A percentile compares a stretch with the other conserved stretches of the same genome.
Evolutionary conservation across 2,113 vertebrate species (phyloP).

Genomic region (Gracilinanus agilis): DNA sequence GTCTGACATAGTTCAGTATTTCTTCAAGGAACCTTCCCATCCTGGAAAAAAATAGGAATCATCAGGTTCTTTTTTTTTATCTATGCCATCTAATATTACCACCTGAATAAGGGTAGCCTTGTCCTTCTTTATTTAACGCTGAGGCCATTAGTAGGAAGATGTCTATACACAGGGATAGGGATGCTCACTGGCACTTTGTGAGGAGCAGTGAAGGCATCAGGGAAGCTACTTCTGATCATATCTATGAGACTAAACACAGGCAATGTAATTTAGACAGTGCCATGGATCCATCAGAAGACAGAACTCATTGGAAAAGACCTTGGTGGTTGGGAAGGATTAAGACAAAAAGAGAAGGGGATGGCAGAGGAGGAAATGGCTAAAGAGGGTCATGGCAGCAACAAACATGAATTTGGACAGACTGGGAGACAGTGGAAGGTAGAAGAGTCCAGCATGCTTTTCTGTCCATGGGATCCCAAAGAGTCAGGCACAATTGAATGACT

Average conservation of each 20-base stretch:
- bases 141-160: neutral
- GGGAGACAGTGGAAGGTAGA: neutral
- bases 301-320: neutral
- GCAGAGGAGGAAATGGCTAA: neutral
- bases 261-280: neutral
- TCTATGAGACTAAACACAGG: neutral
- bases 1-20: neutral
- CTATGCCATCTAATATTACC: neutral
- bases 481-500: neutral
- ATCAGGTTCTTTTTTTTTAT: neutral
- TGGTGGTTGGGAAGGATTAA: neutral
- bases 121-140: neutral
- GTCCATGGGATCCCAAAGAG: neutral
- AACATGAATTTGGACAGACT: neutral
- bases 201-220: neutral
- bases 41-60: neutral
- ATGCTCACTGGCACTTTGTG: neutral
- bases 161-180: neutral
- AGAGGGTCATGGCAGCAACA: neutral
- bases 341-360: neutral
- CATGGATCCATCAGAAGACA: neutral
- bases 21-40: neutral
- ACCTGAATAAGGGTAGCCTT: neutral
- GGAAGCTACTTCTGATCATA: neutral
- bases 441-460: neutral